Percentiles rank a stretch among this genome's conserved stretches.
These are phyloP conservation scores for Characodon lateralis DNA, from an alignment of 2,797 vertebrate species.

Conservation along the genomic window DNA sequence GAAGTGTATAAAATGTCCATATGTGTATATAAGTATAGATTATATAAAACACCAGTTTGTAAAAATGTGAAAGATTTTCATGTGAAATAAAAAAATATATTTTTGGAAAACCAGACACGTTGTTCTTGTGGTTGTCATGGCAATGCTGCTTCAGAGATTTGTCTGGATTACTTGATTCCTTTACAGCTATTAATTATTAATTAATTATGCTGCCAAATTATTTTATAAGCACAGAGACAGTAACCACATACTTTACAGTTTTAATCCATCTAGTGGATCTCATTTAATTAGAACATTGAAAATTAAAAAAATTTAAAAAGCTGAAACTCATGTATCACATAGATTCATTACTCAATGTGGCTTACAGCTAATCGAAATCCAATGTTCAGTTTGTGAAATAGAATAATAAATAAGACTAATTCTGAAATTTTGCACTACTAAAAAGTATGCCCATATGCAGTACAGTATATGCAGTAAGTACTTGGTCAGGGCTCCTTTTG, in stretches of 20 bases:
- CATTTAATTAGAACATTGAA: background rate
- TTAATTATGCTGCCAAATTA: background rate
- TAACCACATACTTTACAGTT: background rate
- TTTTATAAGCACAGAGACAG: background rate
- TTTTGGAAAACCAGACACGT: conserved; percentile 76
- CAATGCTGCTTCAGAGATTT: background rate
- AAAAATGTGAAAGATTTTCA: conserved; percentile 82
- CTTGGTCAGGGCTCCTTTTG: background rate
- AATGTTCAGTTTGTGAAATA: background rate
- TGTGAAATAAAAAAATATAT: conserved; percentile 84
- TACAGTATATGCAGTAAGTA: too few relatives aligned
- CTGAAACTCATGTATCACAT: background rate
- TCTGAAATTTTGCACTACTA: too few relatives aligned
- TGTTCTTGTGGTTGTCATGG: background rate
- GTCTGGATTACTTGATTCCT: background rate
- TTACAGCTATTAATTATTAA: background rate
- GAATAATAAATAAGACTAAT: background rate
- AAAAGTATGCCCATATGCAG: too few relatives aligned
- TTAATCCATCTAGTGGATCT: background rate
- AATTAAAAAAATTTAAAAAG: background rate
- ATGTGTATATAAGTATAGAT: conserved; percentile 81
- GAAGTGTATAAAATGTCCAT: conserved; percentile 80
- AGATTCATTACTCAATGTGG: too few relatives aligned
- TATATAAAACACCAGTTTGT: conserved; percentile 81
- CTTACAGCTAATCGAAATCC: background rate